Percentiles rank a stretch among this genome's conserved stretches.
These are phyloP conservation scores for Linyphia triangularis DNA, from an alignment of 2,888 invertebrate species.

Conservation along the genomic window DNA sequence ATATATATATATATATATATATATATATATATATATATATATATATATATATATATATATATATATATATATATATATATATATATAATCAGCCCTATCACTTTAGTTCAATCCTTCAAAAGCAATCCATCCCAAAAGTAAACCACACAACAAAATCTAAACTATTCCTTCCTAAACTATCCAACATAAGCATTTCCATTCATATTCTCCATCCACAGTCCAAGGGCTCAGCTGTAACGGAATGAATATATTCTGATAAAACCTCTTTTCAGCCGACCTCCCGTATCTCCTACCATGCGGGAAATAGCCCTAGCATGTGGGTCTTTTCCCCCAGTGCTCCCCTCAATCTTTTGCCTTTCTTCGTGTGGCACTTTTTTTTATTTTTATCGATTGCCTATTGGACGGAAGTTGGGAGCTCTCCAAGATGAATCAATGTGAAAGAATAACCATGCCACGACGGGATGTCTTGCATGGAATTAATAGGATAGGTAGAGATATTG, in stretches of 20 bases:
- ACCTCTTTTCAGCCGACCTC: background rate
- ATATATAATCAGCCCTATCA: no score
- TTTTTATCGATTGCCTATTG: background rate
- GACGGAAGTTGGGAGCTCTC: background rate
- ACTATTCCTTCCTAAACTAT: background rate
- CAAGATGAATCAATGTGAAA: background rate
- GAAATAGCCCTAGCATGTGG: slow-evolving; percentile 30
- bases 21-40: background rate
- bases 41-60: background rate
- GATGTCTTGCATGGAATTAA: background rate
- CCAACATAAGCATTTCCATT: background rate
- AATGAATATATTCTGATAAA: background rate
- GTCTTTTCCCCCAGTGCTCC: background rate
- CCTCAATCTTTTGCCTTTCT: background rate
- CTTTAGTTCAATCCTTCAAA: no score
- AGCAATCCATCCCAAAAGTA: background rate
- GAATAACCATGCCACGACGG: background rate
- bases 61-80: background rate
- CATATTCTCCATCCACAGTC: background rate
- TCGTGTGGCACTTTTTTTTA: background rate
- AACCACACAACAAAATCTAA: background rate
- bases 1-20: background rate
- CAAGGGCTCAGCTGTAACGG: slow-evolving; percentile 11
- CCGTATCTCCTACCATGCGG: slow-evolving; percentile 10
- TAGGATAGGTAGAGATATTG: background rate